phyloP scores from a whole-genome alignment of 2,113 vertebrate species.

The Callipepla squamata region DNA sequence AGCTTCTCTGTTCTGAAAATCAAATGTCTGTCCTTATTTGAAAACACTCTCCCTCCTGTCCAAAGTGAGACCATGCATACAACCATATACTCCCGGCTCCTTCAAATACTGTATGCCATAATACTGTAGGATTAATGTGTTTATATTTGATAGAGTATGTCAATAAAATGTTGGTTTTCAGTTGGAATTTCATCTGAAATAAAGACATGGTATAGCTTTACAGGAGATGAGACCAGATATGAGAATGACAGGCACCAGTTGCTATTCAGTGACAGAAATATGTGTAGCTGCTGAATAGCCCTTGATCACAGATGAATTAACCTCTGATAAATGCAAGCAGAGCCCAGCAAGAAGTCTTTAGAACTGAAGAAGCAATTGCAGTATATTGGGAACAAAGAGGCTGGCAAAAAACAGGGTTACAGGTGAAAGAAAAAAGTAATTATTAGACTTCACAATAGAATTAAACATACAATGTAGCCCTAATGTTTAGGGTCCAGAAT shows the following conservation, averaged over 20 bases:
- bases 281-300: background rate
- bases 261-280: rapidly evolving
- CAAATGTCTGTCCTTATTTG: background rate
- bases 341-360: background rate
- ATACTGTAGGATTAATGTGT: background rate
- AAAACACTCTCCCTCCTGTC: background rate
- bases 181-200: constrained; percentile 14
- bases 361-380: background rate
- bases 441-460: background rate
- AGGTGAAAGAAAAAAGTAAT: background rate
- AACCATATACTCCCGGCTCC: background rate
- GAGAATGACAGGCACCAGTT: background rate
- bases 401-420: background rate
- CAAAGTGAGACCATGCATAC: background rate
- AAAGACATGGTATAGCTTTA: background rate
- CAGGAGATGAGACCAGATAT: background rate
- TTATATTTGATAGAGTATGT: background rate
- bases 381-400: background rate
- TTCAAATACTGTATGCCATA: background rate
- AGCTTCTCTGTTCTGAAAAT: background rate
- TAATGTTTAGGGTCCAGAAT: background rate
- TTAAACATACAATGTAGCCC: background rate
- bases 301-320: background rate
- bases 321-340: background rate
- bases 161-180: constrained; percentile 15